Conservation (phyloP, 2,888 invertebrate genomes). For the Amblyjoppa proteus region DNA sequence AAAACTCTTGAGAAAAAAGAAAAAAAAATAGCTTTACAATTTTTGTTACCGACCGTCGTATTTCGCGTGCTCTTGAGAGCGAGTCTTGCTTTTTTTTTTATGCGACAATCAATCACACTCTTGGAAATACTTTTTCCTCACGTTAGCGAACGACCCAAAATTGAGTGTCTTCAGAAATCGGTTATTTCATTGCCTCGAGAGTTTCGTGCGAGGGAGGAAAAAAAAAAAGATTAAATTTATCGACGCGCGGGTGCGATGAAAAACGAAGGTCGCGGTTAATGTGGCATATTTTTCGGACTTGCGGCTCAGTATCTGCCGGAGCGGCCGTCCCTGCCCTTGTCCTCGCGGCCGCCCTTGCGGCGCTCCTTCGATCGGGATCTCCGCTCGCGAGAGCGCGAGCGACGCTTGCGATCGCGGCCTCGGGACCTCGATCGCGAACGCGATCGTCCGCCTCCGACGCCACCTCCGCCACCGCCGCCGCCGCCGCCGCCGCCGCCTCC, state of each 20-base stretch:
- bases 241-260: neutral
- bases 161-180: no score
- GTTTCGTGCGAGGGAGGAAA: neutral
- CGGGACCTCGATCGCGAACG: slow-evolving; percentile 87
- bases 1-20: no score
- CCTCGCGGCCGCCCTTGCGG: slow-evolving; percentile 83
- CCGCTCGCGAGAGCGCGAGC: slow-evolving; percentile 83
- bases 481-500: slow-evolving; percentile 77
- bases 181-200: neutral
- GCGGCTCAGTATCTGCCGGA: slow-evolving; percentile 85
- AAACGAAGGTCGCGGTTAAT: neutral
- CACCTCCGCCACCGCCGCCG: slow-evolving; percentile 82
- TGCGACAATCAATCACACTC: no score
- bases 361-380: slow-evolving; percentile 83
- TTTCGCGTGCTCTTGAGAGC: no score
- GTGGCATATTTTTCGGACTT: neutral
- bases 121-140: no score
- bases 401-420: slow-evolving; percentile 85
- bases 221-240: neutral
- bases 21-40: no score
- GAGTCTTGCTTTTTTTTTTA: no score
- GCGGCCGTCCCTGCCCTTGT: slow-evolving; percentile 84
- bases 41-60: no score
- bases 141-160: no score
- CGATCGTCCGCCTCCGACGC: slow-evolving; percentile 86